phyloP scores from a whole-genome alignment of 2,888 invertebrate genomes.

The Agrypnus murinus region DNA sequence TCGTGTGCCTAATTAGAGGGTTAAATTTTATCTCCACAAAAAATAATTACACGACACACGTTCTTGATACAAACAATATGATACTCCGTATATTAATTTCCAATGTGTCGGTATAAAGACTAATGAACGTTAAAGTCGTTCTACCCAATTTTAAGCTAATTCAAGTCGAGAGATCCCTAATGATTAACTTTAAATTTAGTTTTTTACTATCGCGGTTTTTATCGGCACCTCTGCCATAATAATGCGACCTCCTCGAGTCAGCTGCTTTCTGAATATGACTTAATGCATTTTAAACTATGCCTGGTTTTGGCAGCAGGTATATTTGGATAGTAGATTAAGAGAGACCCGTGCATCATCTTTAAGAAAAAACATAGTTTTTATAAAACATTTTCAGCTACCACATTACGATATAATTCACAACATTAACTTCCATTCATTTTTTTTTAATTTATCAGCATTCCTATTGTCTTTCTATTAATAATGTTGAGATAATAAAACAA shows the following conservation, averaged over 20 bases:
- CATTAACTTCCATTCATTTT: constrained; percentile 30
- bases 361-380: constrained; percentile 40
- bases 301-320: constrained; percentile 51
- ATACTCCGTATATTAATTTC: constrained; percentile 36
- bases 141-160: constrained; percentile 46
- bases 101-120: constrained; percentile 33
- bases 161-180: constrained; percentile 35
- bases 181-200: constrained; percentile 43
- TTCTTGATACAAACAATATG: constrained; percentile 19
- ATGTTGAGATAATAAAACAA: too few relatives aligned
- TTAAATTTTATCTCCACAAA: constrained; percentile 1
- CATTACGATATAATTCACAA: constrained; percentile 53
- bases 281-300: constrained; percentile 59
- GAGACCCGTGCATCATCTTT: constrained; percentile 39
- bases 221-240: constrained; percentile 44
- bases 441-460: constrained; percentile 11
- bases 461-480: too few relatives aligned
- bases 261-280: constrained; percentile 54
- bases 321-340: constrained; percentile 52
- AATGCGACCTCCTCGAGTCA: constrained; percentile 49
- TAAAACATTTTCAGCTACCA: constrained; percentile 53
- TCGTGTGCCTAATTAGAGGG: constrained; percentile 22
- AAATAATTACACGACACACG: constrained; percentile 23
- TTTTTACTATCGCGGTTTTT: constrained; percentile 52
- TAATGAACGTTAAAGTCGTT: constrained; percentile 39